Base-by-base conservation (phyloP, 2,888 invertebrate species). In the Lathronympha strigana region DNA sequence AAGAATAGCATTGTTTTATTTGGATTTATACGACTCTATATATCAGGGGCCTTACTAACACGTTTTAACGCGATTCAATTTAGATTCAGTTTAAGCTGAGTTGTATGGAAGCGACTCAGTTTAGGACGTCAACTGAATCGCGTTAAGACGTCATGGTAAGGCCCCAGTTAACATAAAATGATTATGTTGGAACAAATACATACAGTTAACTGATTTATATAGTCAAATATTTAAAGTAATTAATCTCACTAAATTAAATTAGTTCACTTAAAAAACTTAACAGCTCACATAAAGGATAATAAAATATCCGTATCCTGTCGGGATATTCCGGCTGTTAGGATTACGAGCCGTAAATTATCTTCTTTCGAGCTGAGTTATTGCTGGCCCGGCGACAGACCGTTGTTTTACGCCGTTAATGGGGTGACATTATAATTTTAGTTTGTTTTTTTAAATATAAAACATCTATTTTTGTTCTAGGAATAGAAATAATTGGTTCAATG, bases 321-420 rank as follows among this genome's bases (percentile, higher is more conserved):
- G 69, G 73, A 79, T 83, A 85, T 85, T 82, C 83, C 78, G 73
- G 81, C 79, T 81, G 81, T 78, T 77, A 69, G 73, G 81, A 84
- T 87, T 83, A 84, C 77, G 76, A 73, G 79, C 77, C 79, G 78
- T 90, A 88, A 90, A 89, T 89, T 89, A 89, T 88, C 81, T 88
- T 84, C 83, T 77, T 82, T 79, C 69, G 72, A 76, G 72, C 73
- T 85, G 83, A 89, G 74, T 88, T 86, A 89, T 83, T 73, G 81
- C 74, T 76, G 74, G 72, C 71, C 73, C 73, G 76, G 81, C 78
- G 86, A 84, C 84, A 82, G 82, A 79, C 79, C 79, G 87, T 84
- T 87, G 86, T 86, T 81, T 83, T 78, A 81, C 72, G 77, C 75
- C 75, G 77, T 81, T 82, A 81, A 84, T 79, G 78, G 81, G 76